These are phyloP conservation scores for Nephrotoma flavescens DNA, from an alignment of 2,888 invertebrate genomes.

Conservation along the genomic window DNA sequence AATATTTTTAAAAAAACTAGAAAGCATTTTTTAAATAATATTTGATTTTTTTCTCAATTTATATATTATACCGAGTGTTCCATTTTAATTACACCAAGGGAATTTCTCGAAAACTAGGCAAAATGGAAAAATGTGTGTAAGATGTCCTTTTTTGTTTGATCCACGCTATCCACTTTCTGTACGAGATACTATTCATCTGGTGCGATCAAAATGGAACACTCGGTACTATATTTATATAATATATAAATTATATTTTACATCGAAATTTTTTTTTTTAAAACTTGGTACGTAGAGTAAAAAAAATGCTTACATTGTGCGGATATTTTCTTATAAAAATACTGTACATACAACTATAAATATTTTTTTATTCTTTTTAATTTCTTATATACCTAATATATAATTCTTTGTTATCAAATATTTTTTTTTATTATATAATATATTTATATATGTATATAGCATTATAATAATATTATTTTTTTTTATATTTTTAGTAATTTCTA, in stretches of 20 bases:
- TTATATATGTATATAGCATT: neutral
- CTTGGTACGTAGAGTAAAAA: constrained; percentile 4
- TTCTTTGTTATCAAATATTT: constrained; percentile 3
- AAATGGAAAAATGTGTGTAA: too few species aligned
- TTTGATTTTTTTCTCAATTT: neutral
- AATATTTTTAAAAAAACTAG: constrained; percentile 4
- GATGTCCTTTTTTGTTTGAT: too few species aligned
- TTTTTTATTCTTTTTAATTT: neutral
- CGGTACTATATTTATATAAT: neutral
- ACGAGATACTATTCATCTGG: too few species aligned
- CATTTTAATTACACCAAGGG: too few species aligned
- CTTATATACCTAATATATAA: neutral
- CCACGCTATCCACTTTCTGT: too few species aligned
- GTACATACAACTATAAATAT: constrained; percentile 2
- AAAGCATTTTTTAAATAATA: constrained; percentile 2
- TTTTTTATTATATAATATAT: neutral
- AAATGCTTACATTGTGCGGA: constrained; percentile 5
- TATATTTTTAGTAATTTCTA: constrained; percentile 3
- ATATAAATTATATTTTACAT: neutral
- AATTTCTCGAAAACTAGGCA: too few species aligned
- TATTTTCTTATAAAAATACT: constrained; percentile 3
- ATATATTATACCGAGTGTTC: neutral
- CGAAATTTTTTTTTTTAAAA: neutral
- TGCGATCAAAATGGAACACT: too few species aligned
- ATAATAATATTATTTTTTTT: neutral